phyloP scores from a whole-genome alignment of 2,797 vertebrate species.

The Diglossa cyanea region DNA sequence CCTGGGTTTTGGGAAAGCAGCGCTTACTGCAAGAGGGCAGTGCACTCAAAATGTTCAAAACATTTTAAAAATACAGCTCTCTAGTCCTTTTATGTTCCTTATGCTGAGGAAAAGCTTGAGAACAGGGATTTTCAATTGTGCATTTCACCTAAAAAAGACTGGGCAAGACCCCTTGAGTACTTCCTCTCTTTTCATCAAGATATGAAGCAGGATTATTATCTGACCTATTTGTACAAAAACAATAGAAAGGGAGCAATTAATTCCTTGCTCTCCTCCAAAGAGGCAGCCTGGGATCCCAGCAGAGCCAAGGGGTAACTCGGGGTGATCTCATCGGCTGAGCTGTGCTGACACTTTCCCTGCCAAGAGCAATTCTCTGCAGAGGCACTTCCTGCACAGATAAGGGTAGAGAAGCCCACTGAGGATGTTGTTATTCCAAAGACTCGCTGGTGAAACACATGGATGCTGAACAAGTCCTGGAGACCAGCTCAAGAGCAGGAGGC shows the following conservation, averaged over 20 bases:
- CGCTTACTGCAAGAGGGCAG: neutral
- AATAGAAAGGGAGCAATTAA: neutral
- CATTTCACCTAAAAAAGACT: neutral
- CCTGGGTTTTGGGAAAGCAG: neutral
- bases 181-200: neutral
- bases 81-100: neutral
- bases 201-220: neutral
- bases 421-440: neutral
- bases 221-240: neutral
- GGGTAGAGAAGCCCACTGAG: neutral
- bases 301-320: neutral
- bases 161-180: neutral
- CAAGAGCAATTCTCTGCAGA: slow-evolving; percentile 50
- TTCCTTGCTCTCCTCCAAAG: neutral
- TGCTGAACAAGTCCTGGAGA: neutral
- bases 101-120: neutral
- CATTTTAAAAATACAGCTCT: neutral
- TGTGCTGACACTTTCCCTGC: slow-evolving; percentile 8
- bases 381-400: slow-evolving; percentile 42
- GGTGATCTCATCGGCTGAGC: neutral
- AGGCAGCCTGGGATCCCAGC: neutral
- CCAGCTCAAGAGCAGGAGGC: neutral
- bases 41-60: neutral
- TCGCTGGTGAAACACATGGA: neutral
- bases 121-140: neutral